Evolutionary conservation across 2,113 vertebrate species (phyloP).

Genomic region (Hyperoodon ampullatus): DNA sequence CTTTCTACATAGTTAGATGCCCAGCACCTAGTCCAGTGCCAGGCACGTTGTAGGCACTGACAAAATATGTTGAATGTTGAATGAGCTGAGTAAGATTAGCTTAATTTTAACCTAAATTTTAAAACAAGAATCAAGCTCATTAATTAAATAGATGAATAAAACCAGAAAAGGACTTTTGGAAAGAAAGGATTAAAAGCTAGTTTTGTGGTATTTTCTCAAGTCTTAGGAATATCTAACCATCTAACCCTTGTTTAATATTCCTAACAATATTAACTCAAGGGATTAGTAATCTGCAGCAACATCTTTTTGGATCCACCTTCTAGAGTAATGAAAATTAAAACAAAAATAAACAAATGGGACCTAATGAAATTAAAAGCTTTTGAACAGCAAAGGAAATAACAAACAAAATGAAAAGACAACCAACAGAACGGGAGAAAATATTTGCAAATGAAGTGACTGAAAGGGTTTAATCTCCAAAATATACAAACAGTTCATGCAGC

Average conservation of each 20-base stretch:
- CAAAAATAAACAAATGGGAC: not conserved
- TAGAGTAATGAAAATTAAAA: not conserved
- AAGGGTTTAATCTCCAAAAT: not conserved
- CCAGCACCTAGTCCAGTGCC: not conserved
- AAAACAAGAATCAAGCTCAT: not conserved
- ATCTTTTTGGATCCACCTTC: not conserved
- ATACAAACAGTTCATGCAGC: not conserved
- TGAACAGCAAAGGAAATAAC: not conserved
- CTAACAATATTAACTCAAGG: not conserved
- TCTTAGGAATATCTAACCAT: not conserved
- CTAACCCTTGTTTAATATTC: not conserved
- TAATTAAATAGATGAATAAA: conserved; percentile 16
- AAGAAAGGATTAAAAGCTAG: not conserved
- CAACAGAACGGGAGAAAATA: not conserved
- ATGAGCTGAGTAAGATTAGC: not conserved
- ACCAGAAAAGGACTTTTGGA: not conserved
- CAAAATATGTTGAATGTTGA: not conserved
- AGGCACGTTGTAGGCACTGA: not conserved
- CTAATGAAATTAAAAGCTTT: not conserved
- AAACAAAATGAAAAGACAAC: not conserved
- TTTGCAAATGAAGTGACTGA: not conserved
- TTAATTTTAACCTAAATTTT: conserved; percentile 3
- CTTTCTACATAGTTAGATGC: not conserved
- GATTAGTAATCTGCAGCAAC: not conserved
- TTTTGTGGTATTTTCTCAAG: not conserved